These are phyloP conservation scores for Lycocerus yunnanus DNA, from an alignment of 2,888 invertebrate species.

Conservation along the genomic window DNA sequence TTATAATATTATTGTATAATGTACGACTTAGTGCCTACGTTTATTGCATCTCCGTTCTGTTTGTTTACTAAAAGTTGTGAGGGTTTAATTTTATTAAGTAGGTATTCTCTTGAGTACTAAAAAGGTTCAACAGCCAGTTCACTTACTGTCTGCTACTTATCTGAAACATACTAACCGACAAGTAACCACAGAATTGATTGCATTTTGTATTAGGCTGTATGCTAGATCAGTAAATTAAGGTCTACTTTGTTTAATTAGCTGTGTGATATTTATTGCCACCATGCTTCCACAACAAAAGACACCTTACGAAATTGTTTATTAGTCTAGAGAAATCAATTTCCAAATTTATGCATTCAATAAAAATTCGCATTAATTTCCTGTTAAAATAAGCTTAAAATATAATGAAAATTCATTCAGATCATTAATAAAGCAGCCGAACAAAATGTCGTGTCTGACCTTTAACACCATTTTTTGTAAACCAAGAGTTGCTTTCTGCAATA, in stretches of 20 bases:
- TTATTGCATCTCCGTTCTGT: background rate
- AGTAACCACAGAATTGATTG: background rate
- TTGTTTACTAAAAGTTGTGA: background rate
- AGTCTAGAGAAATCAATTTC: background rate
- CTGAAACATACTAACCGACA: constrained; percentile 3
- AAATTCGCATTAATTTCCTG: background rate
- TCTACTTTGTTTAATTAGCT: background rate
- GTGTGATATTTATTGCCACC: background rate
- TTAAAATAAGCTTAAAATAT: background rate
- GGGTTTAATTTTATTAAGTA: background rate
- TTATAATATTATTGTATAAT: background rate
- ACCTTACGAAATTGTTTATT: background rate
- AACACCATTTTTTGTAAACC: background rate
- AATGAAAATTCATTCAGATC: background rate
- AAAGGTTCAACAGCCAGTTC: background rate
- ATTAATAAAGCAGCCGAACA: background rate
- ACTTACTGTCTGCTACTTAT: background rate
- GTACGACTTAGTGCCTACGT: background rate
- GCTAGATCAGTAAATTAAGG: background rate
- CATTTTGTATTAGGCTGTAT: background rate
- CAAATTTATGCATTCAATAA: background rate
- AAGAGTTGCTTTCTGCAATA: background rate
- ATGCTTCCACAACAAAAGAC: background rate
- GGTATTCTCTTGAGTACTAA: background rate
- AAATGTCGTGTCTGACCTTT: background rate